Conservation (phyloP, 2,888 invertebrate genomes). For the Proisotoma minuta region DNA sequence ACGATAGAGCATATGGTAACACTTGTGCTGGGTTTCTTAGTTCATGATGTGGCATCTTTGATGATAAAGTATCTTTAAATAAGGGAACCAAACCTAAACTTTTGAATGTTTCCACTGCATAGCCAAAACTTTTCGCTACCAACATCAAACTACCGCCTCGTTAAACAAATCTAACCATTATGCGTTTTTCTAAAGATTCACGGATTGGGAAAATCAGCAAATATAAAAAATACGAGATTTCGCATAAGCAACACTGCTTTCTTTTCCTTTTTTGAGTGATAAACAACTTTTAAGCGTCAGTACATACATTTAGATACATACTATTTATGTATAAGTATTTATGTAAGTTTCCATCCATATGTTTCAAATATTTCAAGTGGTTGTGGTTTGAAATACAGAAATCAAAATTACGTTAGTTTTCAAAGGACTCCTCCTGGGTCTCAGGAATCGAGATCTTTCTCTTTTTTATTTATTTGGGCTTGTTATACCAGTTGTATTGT, state of each 20-base stretch:
- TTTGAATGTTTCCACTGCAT: neutral
- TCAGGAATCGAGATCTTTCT: too few relatives aligned
- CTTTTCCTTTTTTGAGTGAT: constrained; percentile 6
- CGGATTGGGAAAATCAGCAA: constrained; percentile 1
- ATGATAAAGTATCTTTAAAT: constrained; percentile 22
- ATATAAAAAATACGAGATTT: constrained; percentile 4
- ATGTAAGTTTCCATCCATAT: too few relatives aligned
- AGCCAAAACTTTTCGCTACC: neutral
- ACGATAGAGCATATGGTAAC: constrained; percentile 28
- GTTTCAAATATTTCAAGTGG: too few relatives aligned
- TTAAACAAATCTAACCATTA: neutral
- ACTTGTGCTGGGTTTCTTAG: constrained; percentile 20
- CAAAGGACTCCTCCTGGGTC: too few relatives aligned
- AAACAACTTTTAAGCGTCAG: too few relatives aligned
- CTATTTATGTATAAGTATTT: too few relatives aligned
- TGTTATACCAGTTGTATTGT: too few relatives aligned
- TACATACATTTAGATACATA: too few relatives aligned
- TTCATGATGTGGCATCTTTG: constrained; percentile 26
- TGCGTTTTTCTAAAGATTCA: neutral
- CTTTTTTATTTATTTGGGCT: too few relatives aligned
- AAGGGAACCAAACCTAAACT: constrained; percentile 6
- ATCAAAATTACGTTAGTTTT: too few relatives aligned
- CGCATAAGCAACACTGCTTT: neutral
- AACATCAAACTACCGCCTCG: neutral
- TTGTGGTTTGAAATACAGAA: too few relatives aligned